Evolutionary conservation across 2,888 invertebrate genomes (phyloP), one percentile per base, ranked within the genome.

Genomic region (Drosophila atripex): DNA sequence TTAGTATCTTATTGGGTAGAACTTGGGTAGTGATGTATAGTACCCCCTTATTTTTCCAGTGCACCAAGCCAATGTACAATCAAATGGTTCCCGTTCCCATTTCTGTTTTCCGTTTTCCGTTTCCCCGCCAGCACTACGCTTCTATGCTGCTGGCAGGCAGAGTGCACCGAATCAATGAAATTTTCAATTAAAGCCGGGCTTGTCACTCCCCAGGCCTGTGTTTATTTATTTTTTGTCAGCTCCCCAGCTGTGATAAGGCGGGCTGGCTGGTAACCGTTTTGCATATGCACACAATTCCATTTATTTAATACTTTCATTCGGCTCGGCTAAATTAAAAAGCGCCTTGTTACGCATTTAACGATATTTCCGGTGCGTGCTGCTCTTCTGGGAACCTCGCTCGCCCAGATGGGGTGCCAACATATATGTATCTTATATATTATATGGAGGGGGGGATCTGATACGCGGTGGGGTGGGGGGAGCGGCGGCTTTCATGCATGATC

Each of bases 301-400:
- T 88, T 82, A 88, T 88, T 87, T 85, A 86, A 75, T 85, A 64
- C 65, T 73, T 83, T 74, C 73, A 76, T 87, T 85, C 74, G 88
- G 74, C 69, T 85, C 65, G 78, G 70, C 80, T 85, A 72, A 88
- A 82, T 82, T 86, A 74, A 82, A 82, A 82, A 82, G 82, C 82
- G 82, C 86, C 83, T 75, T 82, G 88, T 82, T 82, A 82, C 88
- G 88, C 88, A 87, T 87, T 87, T 87, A 87, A 87, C 76, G 64
- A 38, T 64, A 72, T 82, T 86, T 82, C 88, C 82, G 86, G 82
- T 70, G 74, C 53, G 59, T 73, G 73, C n/a, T 25, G 7, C 35
- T 45, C 39, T 52, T 35, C 54, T 46, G 53, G 51, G 54, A 71
- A 60, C 38, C 5, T 18, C 18, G 25, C 9, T 16, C 32, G 25